Conservation (phyloP, 2,113 vertebrate genomes). For the Dinomys branickii region DNA sequence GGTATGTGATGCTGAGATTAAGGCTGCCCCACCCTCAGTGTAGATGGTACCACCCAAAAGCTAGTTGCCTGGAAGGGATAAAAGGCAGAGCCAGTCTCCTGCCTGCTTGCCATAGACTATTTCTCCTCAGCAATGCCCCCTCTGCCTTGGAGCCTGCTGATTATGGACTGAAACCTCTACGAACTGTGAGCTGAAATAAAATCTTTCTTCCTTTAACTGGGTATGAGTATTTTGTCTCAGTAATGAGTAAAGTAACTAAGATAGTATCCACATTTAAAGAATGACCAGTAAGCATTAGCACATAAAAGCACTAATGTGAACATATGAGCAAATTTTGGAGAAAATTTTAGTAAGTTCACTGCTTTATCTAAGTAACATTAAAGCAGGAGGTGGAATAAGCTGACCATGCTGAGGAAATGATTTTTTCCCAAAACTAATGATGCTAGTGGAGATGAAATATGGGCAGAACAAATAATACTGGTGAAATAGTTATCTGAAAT, state of each 20-base stretch:
- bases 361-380: slow-evolving; percentile 32
- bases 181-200: not conserved
- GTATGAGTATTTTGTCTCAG: not conserved
- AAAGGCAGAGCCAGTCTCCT: not conserved
- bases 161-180: not conserved
- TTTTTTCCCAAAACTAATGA: not conserved
- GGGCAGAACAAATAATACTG: not conserved
- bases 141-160: not conserved
- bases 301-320: not conserved
- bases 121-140: not conserved
- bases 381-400: not conserved
- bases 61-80: not conserved
- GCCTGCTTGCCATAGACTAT: not conserved
- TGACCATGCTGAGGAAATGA: not conserved
- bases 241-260: not conserved
- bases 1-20: not conserved
- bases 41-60: not conserved
- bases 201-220: not conserved
- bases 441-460: slow-evolving; percentile 28
- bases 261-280: not conserved
- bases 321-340: not conserved
- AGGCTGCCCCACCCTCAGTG: not conserved
- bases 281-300: not conserved
- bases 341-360: slow-evolving; percentile 22
- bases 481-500: slow-evolving; percentile 44